phyloP scores from a whole-genome alignment of 2,113 vertebrate species.

The Aegotheles bennettii region DNA sequence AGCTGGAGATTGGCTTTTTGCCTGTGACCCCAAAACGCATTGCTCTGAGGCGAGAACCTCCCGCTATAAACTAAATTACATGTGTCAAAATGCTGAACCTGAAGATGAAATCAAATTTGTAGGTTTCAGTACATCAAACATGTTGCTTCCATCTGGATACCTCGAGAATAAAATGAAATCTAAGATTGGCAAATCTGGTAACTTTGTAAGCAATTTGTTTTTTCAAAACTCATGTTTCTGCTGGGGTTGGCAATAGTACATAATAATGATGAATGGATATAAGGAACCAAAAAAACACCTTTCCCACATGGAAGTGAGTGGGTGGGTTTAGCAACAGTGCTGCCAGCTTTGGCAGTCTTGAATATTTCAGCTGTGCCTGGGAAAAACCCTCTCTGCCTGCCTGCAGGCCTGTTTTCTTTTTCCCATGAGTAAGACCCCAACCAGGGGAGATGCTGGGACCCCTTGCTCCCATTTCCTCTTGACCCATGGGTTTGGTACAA shows the following conservation, averaged over 20 bases:
- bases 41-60: background rate
- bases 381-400: background rate
- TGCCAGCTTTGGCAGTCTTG: background rate
- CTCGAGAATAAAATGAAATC: background rate
- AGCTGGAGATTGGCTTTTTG: background rate
- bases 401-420: background rate
- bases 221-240: background rate
- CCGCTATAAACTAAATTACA: background rate
- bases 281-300: background rate
- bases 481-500: background rate
- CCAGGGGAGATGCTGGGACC: accelerated
- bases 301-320: background rate
- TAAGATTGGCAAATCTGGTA: background rate
- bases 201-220: background rate
- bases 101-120: slow-evolving; percentile 10
- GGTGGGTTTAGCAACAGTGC: background rate
- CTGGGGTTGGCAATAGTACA: background rate
- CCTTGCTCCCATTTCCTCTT: background rate
- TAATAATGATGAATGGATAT: background rate
- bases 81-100: background rate
- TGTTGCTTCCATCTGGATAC: background rate
- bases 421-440: background rate
- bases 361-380: background rate
- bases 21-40: background rate
- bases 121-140: background rate